Evolutionary conservation across 1,140 invertebrate genomes (phyloP), one percentile per base, ranked within the genome.

Genomic region (Rhizoglyphus robini): DNA sequence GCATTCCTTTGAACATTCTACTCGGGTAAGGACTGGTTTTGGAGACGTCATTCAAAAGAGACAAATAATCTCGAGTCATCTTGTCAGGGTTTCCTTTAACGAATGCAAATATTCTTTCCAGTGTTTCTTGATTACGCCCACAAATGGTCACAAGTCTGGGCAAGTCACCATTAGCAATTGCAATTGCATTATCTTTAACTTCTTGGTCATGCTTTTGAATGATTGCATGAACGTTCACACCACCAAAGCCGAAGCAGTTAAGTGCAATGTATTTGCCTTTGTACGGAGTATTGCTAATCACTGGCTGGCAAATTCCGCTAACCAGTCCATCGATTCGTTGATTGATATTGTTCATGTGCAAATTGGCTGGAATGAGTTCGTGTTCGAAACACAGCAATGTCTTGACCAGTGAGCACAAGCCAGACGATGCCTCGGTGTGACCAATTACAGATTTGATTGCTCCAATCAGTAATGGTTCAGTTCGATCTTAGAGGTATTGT

Each of bases 221-320:
- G 58, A 97, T 79, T 0, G 90, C 76, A 75, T 98, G 94, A 25
- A 89, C 92, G 77, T 98, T 97, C 29, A 92, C 88, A 47, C 95
- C 95, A 65, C 94, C 95, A 78, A 97, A 97, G 25, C 95, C 95
- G 75, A 98, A 97, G 0, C 90, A 96, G 76, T 97, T 99, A 0
- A 98, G 72, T 2, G 83, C 93, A 41, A 90, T 83, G 18, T 90
- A 78, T n/a, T 89, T 88, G 20, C 90, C 90, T 36, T 87, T 84
- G 84, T 88, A 70, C 8, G 69, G 67, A 4, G 65, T 68, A 20
- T 63, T 41, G 15, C 70, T 49, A 20, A 36, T 60, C 4, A 74
- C 68, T 41, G 86, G 83, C 79, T 89, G 83, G 3, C 97, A 80
- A 29, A 86, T 78, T 0, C 94, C 94, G 73, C 96, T 89, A 31